A percentile compares a stretch with the other conserved stretches of the same genome.
Evolutionary conservation across 1,140 invertebrate genomes (phyloP).

Genomic region (Nephila pilipes): DNA sequence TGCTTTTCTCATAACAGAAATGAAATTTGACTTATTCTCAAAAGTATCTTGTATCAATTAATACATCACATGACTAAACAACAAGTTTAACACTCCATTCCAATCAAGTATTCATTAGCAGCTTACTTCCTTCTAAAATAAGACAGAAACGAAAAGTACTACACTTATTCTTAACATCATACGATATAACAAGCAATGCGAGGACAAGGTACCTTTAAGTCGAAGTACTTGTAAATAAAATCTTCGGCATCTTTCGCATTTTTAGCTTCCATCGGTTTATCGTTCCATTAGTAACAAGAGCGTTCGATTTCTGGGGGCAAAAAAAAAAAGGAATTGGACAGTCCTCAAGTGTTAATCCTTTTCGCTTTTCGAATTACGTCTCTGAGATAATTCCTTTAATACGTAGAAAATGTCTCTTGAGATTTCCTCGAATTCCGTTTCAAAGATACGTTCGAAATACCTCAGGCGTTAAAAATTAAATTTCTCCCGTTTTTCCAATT

Average conservation of each 20-base stretch:
- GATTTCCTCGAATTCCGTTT: slow-evolving; percentile 3
- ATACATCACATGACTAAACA: too few relatives aligned
- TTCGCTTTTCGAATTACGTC: slow-evolving; percentile 20
- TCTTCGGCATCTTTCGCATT: slow-evolving; percentile 14
- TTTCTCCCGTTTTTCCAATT: slow-evolving; percentile 41
- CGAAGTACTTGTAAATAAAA: neutral
- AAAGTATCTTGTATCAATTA: too few relatives aligned
- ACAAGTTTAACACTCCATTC: too few relatives aligned
- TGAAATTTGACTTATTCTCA: too few relatives aligned
- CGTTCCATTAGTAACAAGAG: slow-evolving; percentile 20
- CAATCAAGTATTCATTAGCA: neutral
- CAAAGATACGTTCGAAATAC: slow-evolving; percentile 13
- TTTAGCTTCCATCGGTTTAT: neutral
- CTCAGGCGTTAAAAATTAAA: slow-evolving; percentile 29
- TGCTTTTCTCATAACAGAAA: too few relatives aligned
- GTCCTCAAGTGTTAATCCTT: slow-evolving; percentile 23
- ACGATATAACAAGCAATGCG: neutral
- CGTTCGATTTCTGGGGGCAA: neutral
- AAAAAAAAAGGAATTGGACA: slow-evolving; percentile 19
- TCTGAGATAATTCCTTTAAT: slow-evolving; percentile 24
- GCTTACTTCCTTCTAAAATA: neutral
- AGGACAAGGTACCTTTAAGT: neutral
- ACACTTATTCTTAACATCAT: neutral
- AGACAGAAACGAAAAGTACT: neutral
- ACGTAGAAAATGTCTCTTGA: slow-evolving; percentile 13